Percentiles rank a stretch among this genome's conserved stretches.
Conservation (phyloP, 2,797 vertebrate species). For the Erethizon dorsatum region DNA sequence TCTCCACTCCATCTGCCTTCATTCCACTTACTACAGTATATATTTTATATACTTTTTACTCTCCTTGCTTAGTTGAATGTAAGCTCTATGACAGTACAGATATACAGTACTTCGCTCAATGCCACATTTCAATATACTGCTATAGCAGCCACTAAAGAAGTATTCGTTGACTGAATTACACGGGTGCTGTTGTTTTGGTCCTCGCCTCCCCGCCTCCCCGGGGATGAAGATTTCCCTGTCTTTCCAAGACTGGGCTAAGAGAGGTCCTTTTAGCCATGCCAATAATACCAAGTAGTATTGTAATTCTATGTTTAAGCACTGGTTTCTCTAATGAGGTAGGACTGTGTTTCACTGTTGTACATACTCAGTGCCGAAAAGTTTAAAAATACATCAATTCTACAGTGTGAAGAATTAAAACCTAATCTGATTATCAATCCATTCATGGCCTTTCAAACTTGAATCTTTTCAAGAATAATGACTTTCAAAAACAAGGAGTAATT, state of each 20-base stretch:
- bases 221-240: constrained; percentile 1
- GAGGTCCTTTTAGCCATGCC: neutral
- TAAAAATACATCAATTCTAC: neutral
- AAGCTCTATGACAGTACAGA: neutral
- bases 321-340: neutral
- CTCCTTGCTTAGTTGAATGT: neutral
- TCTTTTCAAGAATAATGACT: constrained; percentile 31
- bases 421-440: neutral
- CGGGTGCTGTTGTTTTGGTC: neutral
- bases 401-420: constrained; percentile 43
- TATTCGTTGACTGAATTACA: neutral
- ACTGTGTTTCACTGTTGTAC: neutral
- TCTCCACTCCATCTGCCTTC: neutral
- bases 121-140: neutral
- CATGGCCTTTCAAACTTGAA: neutral
- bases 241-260: neutral
- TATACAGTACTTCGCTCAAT: neutral
- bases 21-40: neutral
- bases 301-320: neutral
- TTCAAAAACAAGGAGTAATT: neutral
- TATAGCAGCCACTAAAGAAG: neutral
- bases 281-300: neutral
- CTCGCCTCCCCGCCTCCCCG: neutral
- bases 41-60: neutral
- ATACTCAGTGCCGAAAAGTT: neutral